Evolutionary conservation across 2,113 vertebrate genomes (phyloP), one percentile per base, ranked within the genome.

Genomic region (Rhipidura dahli): DNA sequence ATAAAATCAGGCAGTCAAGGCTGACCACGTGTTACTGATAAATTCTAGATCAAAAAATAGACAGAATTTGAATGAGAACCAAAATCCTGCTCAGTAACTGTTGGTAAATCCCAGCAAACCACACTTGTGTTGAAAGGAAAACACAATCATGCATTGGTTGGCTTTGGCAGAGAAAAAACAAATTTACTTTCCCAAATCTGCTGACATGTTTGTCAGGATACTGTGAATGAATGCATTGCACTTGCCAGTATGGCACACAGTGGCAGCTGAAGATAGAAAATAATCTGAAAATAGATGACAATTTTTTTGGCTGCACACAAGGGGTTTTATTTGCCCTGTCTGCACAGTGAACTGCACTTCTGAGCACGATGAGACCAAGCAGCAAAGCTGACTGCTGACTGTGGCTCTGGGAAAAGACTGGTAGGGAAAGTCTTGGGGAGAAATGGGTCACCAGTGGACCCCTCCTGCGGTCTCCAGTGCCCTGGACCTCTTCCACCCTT

Each of bases 91-190:
- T 77, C 60, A 35, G 76, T 51, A 93, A 50, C 30, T 54, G 54
- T n/a, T 80, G 79, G 90, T 93, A 93, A 90, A 92, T 86, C 85
- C 68, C 60, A 90, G 82, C 44, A 93, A 81, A 77, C 71, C 76
- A 51, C 57, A 24, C 56, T 68, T 57, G 30, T 42, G 37, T 53
- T 8, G 1, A 78, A 75, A 90, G 72, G 47, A 92, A 85, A 90
- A 73, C 80, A 84, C 40, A 86, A 60, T 31, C 88, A 59, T 63
- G 59, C 70, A 73, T 60, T 15, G 11, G 83, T 66, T 63, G 75
- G 71, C 76, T 88, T 78, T 56, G 88, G 88, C 23, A 83, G 51
- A 85, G 86, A 70, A 68, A 60, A 64, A 77, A 40, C 59, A 66
- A 56, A 88, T 90, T 70, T 2, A 8, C 72, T 70, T 66, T 81